Base-by-base conservation (phyloP, 2,113 vertebrate species). In the Neogobius melanostomus region DNA sequence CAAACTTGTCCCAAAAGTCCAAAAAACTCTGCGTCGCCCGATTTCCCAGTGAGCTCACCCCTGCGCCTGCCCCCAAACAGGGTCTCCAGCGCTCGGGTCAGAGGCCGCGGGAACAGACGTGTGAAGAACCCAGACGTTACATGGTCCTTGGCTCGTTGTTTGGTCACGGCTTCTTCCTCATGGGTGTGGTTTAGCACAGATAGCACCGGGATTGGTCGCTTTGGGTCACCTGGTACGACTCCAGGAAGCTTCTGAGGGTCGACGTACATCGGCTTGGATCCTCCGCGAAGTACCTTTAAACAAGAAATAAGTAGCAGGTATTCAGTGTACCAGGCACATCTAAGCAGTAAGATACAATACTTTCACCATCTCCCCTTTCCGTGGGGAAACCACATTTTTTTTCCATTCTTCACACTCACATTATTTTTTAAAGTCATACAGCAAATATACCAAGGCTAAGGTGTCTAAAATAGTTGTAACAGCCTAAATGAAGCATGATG, bases 231-330 rank as follows among this genome's bases (percentile, higher is more conserved):
- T 1, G 91, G 92, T 74, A 93, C 56, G 10, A 94, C 82, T 0
- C 93, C 93, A 0, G 93, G 92, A 6, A 92, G 91, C 70, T 92
- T 93, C 79, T 92, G 91, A 28, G 91, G 92, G 83, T 93, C 88
- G 1, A 87, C 52, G 75, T 85, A 86, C 71, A 89, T 82, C 11
- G 89, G 81, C 72, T 94, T 94, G 8, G 91, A 80, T 59, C 89
- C 90, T 0, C 91, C 88, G 10, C 93, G 53, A 60, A 93, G 77
- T 36, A 89, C 91, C 92, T 93, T 77, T 44, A 14, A 28, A 46
- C 43, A 8, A 0, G 48, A 66, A 70, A 8, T 28, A 28, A 28
- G 3, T 28, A 28, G 28, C 28, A 28, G 28, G 28, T 28, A 3
- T 28, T 28, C 28, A 28, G 28, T 28, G 28, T 2, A 28, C n/a